Evolutionary conservation across 2,797 vertebrate species (phyloP).

Genomic region (Sebastes dallii): DNA sequence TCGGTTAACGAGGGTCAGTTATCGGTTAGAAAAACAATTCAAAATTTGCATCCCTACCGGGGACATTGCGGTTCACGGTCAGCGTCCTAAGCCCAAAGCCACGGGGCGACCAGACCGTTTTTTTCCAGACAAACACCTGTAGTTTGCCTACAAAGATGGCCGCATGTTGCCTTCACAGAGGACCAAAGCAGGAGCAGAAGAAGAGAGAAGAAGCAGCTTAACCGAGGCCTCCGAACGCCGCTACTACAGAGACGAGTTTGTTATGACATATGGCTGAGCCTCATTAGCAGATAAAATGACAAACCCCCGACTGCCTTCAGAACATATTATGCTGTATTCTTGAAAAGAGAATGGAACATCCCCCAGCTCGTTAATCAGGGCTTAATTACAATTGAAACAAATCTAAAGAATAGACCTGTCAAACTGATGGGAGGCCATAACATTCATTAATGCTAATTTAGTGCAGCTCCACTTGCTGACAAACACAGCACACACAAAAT

Average conservation of each 20-base stretch:
- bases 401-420: slow-evolving; percentile 80
- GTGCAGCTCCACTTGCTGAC: slow-evolving; percentile 61
- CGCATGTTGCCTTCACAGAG: not conserved
- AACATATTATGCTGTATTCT: slow-evolving; percentile 71
- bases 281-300: slow-evolving; percentile 77
- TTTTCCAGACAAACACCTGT: slow-evolving; percentile 9
- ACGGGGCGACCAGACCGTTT: not conserved
- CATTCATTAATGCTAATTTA: slow-evolving; percentile 80
- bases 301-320: slow-evolving; percentile 73
- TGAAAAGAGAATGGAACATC: slow-evolving; percentile 69
- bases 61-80: not conserved
- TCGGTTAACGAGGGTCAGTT: too few relatives aligned
- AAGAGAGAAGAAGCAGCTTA: not conserved
- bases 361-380: slow-evolving; percentile 74
- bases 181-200: not conserved
- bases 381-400: slow-evolving; percentile 80
- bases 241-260: slow-evolving; percentile 48
- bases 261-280: slow-evolving; percentile 71
- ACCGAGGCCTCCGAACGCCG: slow-evolving; percentile 6
- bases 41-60: too few relatives aligned
- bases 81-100: not conserved
- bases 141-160: not conserved
- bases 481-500: slow-evolving; percentile 65
- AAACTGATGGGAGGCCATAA: slow-evolving; percentile 76
- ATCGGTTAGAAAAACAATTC: too few relatives aligned